phyloP scores from a whole-genome alignment of 2,888 invertebrate genomes.

The Cheilosia vernalis region DNA sequence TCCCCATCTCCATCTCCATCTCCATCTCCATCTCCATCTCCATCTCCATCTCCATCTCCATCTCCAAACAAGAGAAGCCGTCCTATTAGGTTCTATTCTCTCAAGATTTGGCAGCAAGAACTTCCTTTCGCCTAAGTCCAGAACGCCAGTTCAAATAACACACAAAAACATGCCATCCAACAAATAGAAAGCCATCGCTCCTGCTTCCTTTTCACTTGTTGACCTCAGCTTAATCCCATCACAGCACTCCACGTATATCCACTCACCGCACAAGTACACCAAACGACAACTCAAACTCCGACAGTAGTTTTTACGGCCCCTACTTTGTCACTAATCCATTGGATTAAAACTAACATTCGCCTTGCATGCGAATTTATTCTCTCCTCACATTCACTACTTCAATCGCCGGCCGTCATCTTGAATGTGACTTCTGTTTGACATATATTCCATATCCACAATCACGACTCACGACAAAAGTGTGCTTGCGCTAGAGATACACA shows the following conservation, averaged over 20 bases:
- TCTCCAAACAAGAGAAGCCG: no score
- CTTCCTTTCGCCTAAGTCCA: no score
- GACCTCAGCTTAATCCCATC: neutral
- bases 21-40: no score
- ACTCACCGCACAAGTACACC: slow-evolving; percentile 12
- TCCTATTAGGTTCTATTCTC: no score
- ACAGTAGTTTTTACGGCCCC: neutral
- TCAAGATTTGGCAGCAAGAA: no score
- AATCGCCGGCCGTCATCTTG: slow-evolving; percentile 27
- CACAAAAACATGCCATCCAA: no score
- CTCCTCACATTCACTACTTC: slow-evolving; percentile 21
- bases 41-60: no score
- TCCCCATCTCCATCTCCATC: no score
- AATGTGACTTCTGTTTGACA: slow-evolving; percentile 52
- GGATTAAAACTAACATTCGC: slow-evolving; percentile 33
- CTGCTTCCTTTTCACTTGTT: slow-evolving; percentile 6
- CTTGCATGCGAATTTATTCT: slow-evolving; percentile 4
- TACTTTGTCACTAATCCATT: slow-evolving; percentile 50
- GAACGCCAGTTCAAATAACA: no score
- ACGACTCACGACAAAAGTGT: slow-evolving; percentile 68
- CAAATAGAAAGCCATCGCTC: no score
- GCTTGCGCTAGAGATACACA: slow-evolving; percentile 1
- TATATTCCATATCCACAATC: slow-evolving; percentile 36
- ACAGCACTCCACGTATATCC: slow-evolving; percentile 12
- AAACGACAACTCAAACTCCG: slow-evolving; percentile 2